Evolutionary conservation across 2,888 invertebrate species (phyloP), one percentile per base, ranked within the genome.

Genomic region (Sicus ferrugineus): DNA sequence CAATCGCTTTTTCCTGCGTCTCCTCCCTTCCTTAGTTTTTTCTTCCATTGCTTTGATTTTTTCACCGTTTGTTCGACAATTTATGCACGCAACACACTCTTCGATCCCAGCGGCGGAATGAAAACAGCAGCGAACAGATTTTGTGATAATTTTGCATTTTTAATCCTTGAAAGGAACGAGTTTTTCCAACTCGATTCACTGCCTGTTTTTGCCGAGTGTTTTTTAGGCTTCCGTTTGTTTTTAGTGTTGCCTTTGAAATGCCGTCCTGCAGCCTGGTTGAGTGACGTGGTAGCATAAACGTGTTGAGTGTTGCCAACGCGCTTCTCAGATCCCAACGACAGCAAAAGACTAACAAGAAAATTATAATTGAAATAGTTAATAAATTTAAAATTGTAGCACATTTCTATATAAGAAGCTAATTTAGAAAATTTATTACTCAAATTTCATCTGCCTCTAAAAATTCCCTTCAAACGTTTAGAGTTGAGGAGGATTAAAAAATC

Each of bases 81-180:
- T 64, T 72, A 62, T 74, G 56, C 63, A 63, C 30, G 58, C 46
- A 69, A 63, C 68, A 64, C 58, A 46, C 30, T 42, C 58, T 31
- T 46, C 23, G 16, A 59, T 26, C 34, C 9, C n/a, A 28, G 42
- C 7, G n/a, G 16, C 7, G 50, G 3, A 30, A 50, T 11, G n/a
- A 31, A 9, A 46, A 42, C 52, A 67, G 69, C 62, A 54, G 63
- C 70, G 74, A 73, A 73, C 78, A 79, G 78, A 79, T 79, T 79
- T 74, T 77, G 78, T 75, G 79, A 79, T 79, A 79, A 75, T 56
- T 64, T 58, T 69, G 42, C 74, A 77, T 75, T 76, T 77, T 79
- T 79, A 79, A 79, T 79, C 79, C 80, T 77, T 63, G 70, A 74
- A 73, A 74, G 74, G 28, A n/a, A 23, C 21, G 11, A 3, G 50